Conservation (phyloP, 2,888 invertebrate genomes). For the Ochropleura plecta region DNA sequence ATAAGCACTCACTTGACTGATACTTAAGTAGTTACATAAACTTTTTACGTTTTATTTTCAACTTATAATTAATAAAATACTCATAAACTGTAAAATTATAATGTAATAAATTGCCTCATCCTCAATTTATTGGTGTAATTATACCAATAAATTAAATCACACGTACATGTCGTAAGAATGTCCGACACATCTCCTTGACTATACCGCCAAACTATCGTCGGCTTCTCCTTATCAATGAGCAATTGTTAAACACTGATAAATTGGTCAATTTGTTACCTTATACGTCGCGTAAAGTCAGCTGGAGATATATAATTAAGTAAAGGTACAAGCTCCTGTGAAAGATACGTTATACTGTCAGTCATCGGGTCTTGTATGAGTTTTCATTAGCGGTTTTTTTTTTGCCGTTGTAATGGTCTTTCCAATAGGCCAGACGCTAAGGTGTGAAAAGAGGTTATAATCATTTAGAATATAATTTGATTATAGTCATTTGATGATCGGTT, state of each 20-base stretch:
- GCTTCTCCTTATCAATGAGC: conserved; percentile 61
- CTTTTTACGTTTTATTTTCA: background rate
- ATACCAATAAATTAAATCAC: conserved; percentile 27
- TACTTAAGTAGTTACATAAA: background rate
- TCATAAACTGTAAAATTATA: background rate
- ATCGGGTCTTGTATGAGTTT: conserved; percentile 22
- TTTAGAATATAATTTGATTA: conserved; percentile 10
- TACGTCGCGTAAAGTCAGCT: conserved; percentile 54
- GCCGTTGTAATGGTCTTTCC: background rate
- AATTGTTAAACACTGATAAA: conserved; percentile 75
- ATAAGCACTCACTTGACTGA: background rate
- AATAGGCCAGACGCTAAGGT: background rate
- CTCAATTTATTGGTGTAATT: conserved; percentile 21
- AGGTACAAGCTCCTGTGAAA: conserved; percentile 37
- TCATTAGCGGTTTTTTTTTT: conserved; percentile 6
- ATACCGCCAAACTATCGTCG: conserved; percentile 46
- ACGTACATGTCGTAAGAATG: conserved; percentile 19
- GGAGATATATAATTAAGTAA: conserved; percentile 54
- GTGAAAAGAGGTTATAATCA: background rate
- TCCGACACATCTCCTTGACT: conserved; percentile 40
- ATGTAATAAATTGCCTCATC: conserved; percentile 6
- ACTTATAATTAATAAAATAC: background rate
- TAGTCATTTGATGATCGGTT: conserved; percentile 3
- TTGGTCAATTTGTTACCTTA: conserved; percentile 74
- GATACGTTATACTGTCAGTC: conserved; percentile 34